phyloP scores from a whole-genome alignment of 2,888 invertebrate genomes.

The Halocaridina rubra region DNA sequence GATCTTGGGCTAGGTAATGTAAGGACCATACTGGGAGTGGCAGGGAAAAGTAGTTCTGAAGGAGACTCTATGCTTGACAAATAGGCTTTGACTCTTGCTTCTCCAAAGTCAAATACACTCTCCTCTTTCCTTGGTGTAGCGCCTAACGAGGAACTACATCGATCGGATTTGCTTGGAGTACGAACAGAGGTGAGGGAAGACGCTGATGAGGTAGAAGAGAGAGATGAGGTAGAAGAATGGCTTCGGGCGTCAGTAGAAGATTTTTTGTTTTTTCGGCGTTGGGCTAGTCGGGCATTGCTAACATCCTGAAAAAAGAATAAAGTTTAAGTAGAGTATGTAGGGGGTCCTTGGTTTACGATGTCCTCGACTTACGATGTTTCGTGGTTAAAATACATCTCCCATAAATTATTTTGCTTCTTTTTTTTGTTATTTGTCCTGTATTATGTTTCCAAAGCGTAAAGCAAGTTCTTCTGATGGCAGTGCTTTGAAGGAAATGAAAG shows the following conservation, averaged over 20 bases:
- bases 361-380: too few relatives aligned
- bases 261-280: conserved; percentile 61
- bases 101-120: conserved; percentile 58
- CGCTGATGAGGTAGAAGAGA: conserved; percentile 59
- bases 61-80: conserved; percentile 54
- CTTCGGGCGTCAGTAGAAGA: conserved; percentile 56
- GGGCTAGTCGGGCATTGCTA: conserved; percentile 56
- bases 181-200: conserved; percentile 52
- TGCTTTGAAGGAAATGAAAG: too few relatives aligned
- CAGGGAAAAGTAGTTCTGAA: conserved; percentile 38
- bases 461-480: too few relatives aligned
- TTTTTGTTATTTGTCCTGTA: too few relatives aligned
- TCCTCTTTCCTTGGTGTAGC: conserved; percentile 58
- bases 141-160: conserved; percentile 54
- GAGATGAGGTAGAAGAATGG: conserved; percentile 61
- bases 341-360: too few relatives aligned
- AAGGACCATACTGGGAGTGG: conserved; percentile 47
- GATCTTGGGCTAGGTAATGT: conserved; percentile 47
- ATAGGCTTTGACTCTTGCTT: conserved; percentile 51
- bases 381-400: too few relatives aligned
- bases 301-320: conserved; percentile 44
- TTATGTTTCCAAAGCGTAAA: too few relatives aligned
- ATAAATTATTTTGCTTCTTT: too few relatives aligned
- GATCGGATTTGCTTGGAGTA: conserved; percentile 51
- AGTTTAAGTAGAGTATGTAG: background rate